phyloP scores from a whole-genome alignment of 2,888 invertebrate species.

The Ypsolopha sequella region DNA sequence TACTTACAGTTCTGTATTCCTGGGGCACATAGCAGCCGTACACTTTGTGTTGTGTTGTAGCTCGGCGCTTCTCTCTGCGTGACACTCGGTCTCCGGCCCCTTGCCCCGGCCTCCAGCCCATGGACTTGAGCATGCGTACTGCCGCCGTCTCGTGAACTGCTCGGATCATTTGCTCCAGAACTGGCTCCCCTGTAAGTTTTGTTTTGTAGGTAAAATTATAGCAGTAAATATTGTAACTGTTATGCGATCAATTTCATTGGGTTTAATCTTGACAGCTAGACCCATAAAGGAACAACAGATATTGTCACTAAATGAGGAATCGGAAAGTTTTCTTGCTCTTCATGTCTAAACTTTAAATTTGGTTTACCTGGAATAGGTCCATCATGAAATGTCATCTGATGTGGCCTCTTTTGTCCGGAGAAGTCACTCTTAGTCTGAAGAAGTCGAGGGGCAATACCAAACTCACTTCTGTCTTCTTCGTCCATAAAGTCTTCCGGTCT shows the following conservation, averaged over 20 bases:
- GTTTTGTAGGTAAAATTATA: neutral
- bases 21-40: constrained; percentile 16
- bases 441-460: constrained; percentile 93
- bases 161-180: constrained; percentile 76
- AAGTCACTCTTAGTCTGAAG: constrained; percentile 87
- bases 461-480: constrained; percentile 94
- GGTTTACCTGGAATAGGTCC: constrained; percentile 59
- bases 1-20: too few relatives aligned
- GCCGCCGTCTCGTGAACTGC: constrained; percentile 91
- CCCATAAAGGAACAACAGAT: too few relatives aligned
- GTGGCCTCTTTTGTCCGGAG: constrained; percentile 51
- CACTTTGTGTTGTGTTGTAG: constrained; percentile 35
- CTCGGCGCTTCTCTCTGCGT: constrained; percentile 38
- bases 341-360: too few relatives aligned
- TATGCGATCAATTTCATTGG: too few relatives aligned
- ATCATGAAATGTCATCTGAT: constrained; percentile 37
- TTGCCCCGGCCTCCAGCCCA: constrained; percentile 96
- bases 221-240: too few relatives aligned
- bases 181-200: constrained; percentile 70
- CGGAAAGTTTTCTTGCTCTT: too few relatives aligned
- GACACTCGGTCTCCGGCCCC: constrained; percentile 75
- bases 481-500: constrained; percentile 98
- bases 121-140: constrained; percentile 83
- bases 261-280: too few relatives aligned
- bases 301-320: too few relatives aligned